These are phyloP conservation scores for Drosophila truncata DNA, from an alignment of 1,140 invertebrate genomes.

Conservation along the genomic window DNA sequence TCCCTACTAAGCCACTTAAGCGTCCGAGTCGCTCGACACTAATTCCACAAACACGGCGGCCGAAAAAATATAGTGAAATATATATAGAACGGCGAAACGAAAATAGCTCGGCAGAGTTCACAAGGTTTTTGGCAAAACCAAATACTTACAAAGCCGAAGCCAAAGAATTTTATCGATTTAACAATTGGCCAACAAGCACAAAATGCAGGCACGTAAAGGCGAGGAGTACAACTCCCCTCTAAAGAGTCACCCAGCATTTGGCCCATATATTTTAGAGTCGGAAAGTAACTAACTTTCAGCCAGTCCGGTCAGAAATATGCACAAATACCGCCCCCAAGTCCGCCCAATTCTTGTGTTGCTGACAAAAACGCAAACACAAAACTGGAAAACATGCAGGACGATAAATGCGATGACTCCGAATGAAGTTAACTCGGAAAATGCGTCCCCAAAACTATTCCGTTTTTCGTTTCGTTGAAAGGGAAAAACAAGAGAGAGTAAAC, in stretches of 20 bases:
- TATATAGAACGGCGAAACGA: slow-evolving; percentile 9
- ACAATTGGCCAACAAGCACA: slow-evolving; percentile 62
- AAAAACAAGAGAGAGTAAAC: slow-evolving; percentile 32
- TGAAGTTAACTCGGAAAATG: slow-evolving; percentile 51
- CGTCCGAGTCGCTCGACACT: slow-evolving; percentile 12
- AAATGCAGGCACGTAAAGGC: slow-evolving; percentile 50
- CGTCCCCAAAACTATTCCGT: slow-evolving; percentile 34
- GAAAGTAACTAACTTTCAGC: slow-evolving; percentile 21
- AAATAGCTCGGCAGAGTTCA: slow-evolving; percentile 8
- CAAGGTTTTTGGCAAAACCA: slow-evolving; percentile 20
- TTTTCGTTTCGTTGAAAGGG: slow-evolving; percentile 7
- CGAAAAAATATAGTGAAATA: slow-evolving; percentile 35
- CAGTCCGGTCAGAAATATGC: slow-evolving; percentile 43
- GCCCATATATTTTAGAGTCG: slow-evolving; percentile 38
- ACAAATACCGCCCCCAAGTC: slow-evolving; percentile 6
- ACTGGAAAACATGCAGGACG: slow-evolving; percentile 48
- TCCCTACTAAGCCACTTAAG: slow-evolving; percentile 27
- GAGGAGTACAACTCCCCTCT: slow-evolving; percentile 7
- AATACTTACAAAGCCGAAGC: slow-evolving; percentile 9
- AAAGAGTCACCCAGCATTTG: slow-evolving; percentile 25
- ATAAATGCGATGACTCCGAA: slow-evolving; percentile 31
- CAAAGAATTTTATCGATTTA: slow-evolving; percentile 68
- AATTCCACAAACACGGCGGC: slow-evolving; percentile 22
- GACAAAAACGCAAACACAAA: slow-evolving; percentile 45
- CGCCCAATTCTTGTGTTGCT: slow-evolving; percentile 33